Base-by-base conservation (phyloP, 2,113 vertebrate genomes). In the Archocentrus centrarchus region DNA sequence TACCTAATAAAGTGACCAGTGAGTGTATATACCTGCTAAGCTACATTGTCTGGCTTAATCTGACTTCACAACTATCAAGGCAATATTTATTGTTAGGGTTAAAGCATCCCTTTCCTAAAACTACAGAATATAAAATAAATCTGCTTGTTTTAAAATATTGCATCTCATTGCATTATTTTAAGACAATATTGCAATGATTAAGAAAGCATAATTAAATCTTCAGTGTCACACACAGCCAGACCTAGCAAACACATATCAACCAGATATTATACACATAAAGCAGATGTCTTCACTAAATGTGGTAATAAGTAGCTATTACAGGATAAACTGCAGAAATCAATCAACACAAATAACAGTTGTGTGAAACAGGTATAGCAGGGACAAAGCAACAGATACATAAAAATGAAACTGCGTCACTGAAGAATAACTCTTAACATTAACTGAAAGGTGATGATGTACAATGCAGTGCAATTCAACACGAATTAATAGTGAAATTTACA, bases 401-500 rank as follows among this genome's bases (percentile, higher is more conserved):
- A 73, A 78, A 60, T 55, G 22, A 68, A 17, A 63, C 44, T 15
- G 50, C 59, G 3, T 85, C 60, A 55, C 2, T 82, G 44, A 61
- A 61, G 58, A 53, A 41, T 37, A 18, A n/a, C 7, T 37, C 60
- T 37, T 13, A 63, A 22, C 20, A 53, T 70, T 73, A 73, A 1
- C 68, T 73, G 32, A 55, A 73, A 73, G 5, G 6, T 22, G 27
- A 18, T 61, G 10, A 30, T 53, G 55, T 27, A 47, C 59, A 81
- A 11, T 68, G 59, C 37, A 75, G 17, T 53, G 50, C 64, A 20
- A 79, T 81, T 68, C 24, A 58, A 35, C 7, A 18, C 15, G 2
- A 73, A 53, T 53, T 8, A 73, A 73, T 13, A 82, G 50, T 79
- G 58, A 78, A 77, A 86, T 78, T 15, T 27, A 66, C 37, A 55